A percentile compares a stretch with the other conserved stretches of the same genome.
Evolutionary conservation across 2,113 vertebrate genomes (phyloP).

Genomic region (Colossoma macropomum): DNA sequence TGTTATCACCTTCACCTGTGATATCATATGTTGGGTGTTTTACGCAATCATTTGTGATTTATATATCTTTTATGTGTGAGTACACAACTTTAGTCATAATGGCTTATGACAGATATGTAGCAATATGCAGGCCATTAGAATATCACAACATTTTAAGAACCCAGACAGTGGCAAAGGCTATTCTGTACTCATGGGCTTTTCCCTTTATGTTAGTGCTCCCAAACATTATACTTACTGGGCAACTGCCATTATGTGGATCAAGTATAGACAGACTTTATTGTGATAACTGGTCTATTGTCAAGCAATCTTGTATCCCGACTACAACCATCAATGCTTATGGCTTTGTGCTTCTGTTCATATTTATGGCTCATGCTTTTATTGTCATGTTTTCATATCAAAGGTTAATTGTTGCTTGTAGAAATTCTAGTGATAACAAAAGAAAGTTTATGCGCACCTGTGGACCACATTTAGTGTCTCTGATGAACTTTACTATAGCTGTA

Average conservation of each 20-base stretch:
- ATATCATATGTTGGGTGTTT: conserved; percentile 26
- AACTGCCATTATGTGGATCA: conserved; percentile 27
- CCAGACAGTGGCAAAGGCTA: conserved; percentile 7
- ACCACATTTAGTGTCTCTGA: conserved; percentile 45
- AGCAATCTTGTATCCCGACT: conserved; percentile 31
- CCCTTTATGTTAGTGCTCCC: conserved; percentile 8
- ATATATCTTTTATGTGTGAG: conserved; percentile 46
- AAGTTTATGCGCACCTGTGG: conserved; percentile 54
- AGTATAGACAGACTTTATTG: conserved; percentile 49
- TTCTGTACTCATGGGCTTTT: conserved; percentile 42
- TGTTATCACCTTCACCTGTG: conserved; percentile 15
- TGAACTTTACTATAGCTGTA: conserved; percentile 41
- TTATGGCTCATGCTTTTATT: conserved; percentile 12
- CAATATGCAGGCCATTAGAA: conserved; percentile 43
- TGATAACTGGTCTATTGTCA: conserved; percentile 52
- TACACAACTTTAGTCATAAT: conserved; percentile 45
- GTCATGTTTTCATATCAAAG: conserved; percentile 36
- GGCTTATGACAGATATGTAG: conserved; percentile 51
- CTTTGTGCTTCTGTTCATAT: neutral
- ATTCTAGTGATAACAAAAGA: conserved; percentile 41
- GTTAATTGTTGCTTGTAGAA: conserved; percentile 23
- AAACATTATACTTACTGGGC: neutral
- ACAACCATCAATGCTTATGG: conserved; percentile 41
- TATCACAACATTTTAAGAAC: conserved; percentile 31
- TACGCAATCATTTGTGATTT: conserved; percentile 39